Percentiles rank a stretch among this genome's conserved stretches.
phyloP scores from a whole-genome alignment of 2,797 vertebrate species.

The Lerista edwardsae region DNA sequence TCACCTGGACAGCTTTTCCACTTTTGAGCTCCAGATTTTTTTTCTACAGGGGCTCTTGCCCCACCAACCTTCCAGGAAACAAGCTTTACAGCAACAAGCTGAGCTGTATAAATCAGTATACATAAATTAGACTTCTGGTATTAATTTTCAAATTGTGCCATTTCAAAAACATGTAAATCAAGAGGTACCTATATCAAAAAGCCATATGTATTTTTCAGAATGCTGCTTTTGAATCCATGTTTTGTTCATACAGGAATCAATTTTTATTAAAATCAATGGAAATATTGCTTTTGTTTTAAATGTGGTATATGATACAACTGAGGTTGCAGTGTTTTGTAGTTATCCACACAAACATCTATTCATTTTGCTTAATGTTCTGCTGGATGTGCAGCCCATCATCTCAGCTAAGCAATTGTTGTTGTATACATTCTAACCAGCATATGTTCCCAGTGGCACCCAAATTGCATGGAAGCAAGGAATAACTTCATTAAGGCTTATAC shows the following conservation, averaged over 20 bases:
- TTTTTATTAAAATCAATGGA: not conserved
- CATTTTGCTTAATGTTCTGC: not conserved
- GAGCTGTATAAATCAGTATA: no score
- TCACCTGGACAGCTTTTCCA: not conserved
- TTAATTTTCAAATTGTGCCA: no score
- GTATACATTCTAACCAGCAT: no score
- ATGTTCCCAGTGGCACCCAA: no score
- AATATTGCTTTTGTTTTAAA: not conserved
- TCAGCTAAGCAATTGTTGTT: not conserved
- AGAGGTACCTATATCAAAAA: no score
- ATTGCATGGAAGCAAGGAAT: not conserved
- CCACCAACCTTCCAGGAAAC: no score
- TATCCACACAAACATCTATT: not conserved
- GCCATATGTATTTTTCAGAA: no score
- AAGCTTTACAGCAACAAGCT: no score
- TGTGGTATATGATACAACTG: not conserved
- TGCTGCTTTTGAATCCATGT: no score
- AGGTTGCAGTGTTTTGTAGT: not conserved
- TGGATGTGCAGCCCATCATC: not conserved
- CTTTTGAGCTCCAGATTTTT: not conserved
- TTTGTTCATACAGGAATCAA: not conserved
- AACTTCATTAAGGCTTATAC: not conserved
- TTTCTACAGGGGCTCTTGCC: not conserved
- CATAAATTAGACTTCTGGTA: no score
- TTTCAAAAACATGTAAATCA: no score